A percentile compares a stretch with the other conserved stretches of the same genome.
Conservation (phyloP, 2,797 vertebrate species). For the Gymnoscopelus microlampas region DNA sequence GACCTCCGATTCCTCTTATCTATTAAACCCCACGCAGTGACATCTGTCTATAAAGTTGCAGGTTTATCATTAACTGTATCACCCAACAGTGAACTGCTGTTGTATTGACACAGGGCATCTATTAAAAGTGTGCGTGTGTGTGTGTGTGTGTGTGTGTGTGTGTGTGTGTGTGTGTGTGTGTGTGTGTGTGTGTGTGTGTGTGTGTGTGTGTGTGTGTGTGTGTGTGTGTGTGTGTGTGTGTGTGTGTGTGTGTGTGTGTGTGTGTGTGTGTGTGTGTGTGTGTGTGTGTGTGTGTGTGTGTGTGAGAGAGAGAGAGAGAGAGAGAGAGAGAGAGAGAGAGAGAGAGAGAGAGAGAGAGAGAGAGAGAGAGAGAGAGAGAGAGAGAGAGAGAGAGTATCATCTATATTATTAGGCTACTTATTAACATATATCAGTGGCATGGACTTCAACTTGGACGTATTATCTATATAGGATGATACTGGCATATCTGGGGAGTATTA, state of each 20-base stretch:
- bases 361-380: constrained; percentile 16
- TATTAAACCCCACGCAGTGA: constrained; percentile 50
- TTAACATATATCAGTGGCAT: constrained; percentile 65
- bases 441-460: constrained; percentile 63
- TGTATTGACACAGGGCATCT: constrained; percentile 48
- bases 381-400: neutral
- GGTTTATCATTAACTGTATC: constrained; percentile 73
- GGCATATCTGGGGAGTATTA: constrained; percentile 11
- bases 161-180: neutral
- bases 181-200: constrained; percentile 4
- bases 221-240: constrained; percentile 1
- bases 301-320: constrained; percentile 7
- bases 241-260: too few species aligned
- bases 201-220: too few species aligned
- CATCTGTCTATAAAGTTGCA: constrained; percentile 70
- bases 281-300: neutral
- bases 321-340: constrained; percentile 3
- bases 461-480: constrained; percentile 45
- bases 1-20: constrained; percentile 52
- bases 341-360: constrained; percentile 4
- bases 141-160: neutral
- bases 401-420: constrained; percentile 70
- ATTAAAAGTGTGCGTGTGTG: constrained; percentile 43
- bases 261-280: too few species aligned
- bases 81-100: constrained; percentile 46